Evolutionary conservation across 1,140 invertebrate genomes (phyloP).

Genomic region (Drosophila lowei): DNA sequence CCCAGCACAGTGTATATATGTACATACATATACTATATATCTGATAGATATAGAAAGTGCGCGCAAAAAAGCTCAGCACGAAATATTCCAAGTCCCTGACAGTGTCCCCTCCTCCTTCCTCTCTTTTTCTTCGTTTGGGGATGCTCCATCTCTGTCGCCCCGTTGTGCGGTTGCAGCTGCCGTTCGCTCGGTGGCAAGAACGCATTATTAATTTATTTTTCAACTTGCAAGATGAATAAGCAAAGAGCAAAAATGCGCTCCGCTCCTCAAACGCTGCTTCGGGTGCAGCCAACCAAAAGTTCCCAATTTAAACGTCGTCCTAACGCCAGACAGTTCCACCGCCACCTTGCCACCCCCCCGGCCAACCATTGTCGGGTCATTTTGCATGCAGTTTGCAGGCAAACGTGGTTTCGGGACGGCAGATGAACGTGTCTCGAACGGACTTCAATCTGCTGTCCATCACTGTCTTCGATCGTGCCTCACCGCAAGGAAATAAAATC

Average conservation of each 20-base stretch:
- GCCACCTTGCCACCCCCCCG: too few relatives aligned
- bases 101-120: conserved; percentile 11
- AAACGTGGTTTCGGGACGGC: conserved; percentile 28
- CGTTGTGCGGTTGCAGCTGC: conserved; percentile 73
- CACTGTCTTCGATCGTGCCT: conserved; percentile 71
- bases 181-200: conserved; percentile 76
- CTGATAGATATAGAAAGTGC: conserved; percentile 3
- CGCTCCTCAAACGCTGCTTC: conserved; percentile 29
- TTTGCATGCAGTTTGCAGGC: conserved; percentile 65
- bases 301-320: conserved; percentile 67
- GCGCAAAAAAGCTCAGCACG: conserved; percentile 39
- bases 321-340: neutral
- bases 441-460: conserved; percentile 76
- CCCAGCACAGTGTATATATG: conserved; percentile 15
- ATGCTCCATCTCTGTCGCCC: conserved; percentile 14
- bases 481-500: conserved; percentile 72
- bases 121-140: conserved; percentile 14
- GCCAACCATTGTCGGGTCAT: conserved; percentile 60
- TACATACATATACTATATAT: conserved; percentile 15
- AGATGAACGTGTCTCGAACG: conserved; percentile 59
- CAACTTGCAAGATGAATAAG: conserved; percentile 81
- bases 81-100: conserved; percentile 39
- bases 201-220: conserved; percentile 82
- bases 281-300: conserved; percentile 58
- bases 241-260: conserved; percentile 74